Percentiles rank a stretch among this genome's conserved stretches.
Evolutionary conservation across 2,113 vertebrate genomes (phyloP).

Genomic region (Apteryx mantelli): DNA sequence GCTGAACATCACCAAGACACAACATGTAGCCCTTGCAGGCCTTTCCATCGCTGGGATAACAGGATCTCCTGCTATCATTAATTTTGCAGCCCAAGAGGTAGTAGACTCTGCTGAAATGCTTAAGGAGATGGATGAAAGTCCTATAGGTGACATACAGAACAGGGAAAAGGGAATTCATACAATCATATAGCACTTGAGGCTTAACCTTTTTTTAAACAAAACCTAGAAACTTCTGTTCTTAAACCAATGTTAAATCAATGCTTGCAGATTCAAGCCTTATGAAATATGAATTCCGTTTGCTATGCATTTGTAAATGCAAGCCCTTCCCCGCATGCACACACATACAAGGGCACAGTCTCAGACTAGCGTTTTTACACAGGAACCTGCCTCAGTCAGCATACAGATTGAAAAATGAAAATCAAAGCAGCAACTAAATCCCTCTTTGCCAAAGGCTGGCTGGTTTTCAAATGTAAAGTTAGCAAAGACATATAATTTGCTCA

Average conservation of each 20-base stretch:
- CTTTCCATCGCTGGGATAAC: constrained; percentile 21
- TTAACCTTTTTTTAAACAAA: background rate
- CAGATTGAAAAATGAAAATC: background rate
- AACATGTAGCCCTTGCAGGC: background rate
- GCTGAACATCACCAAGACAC: background rate
- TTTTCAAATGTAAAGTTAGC: background rate
- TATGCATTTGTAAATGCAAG: background rate
- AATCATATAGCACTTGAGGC: background rate
- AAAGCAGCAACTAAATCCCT: background rate
- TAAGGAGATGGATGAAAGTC: constrained; percentile 30
- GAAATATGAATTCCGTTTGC: background rate
- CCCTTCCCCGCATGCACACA: background rate
- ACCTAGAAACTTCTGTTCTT: background rate
- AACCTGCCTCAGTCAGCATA: background rate
- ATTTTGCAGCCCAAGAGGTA: constrained; percentile 10
- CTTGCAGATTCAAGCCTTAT: background rate
- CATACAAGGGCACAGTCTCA: background rate
- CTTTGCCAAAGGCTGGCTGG: background rate
- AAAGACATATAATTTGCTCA: background rate
- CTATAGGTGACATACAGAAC: background rate
- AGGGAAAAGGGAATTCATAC: constrained; percentile 17
- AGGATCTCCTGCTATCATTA: background rate
- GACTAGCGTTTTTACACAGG: background rate
- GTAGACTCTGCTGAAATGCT: constrained; percentile 1
- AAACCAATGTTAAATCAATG: background rate